A percentile compares a stretch with the other conserved stretches of the same genome.
These are phyloP conservation scores for Bryconaethiops microstoma DNA, from an alignment of 2,797 vertebrate genomes.

Conservation along the genomic window DNA sequence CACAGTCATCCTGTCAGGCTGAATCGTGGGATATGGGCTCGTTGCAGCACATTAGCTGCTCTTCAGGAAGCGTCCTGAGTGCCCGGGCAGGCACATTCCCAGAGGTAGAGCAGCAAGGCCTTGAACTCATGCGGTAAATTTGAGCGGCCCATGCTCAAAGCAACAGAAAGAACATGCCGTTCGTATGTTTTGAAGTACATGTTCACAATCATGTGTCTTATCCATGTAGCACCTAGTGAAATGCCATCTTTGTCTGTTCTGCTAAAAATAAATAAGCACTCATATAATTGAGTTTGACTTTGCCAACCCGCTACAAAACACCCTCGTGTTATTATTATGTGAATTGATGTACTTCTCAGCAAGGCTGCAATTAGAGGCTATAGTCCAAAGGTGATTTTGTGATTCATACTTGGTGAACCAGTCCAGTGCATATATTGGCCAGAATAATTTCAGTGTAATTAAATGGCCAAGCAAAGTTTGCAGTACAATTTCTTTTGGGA, in stretches of 20 bases:
- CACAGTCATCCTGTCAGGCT: conserved; percentile 59
- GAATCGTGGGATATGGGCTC: conserved; percentile 59
- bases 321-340: neutral
- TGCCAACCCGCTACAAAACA: neutral
- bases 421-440: neutral
- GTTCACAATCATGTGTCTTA: neutral
- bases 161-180: neutral
- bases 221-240: neutral
- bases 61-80: conserved; percentile 51
- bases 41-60: conserved; percentile 52
- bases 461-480: too few species aligned
- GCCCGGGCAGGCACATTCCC: conserved; percentile 26
- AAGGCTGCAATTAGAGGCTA: neutral
- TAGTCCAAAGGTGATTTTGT: neutral
- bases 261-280: conserved; percentile 10
- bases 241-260: conserved; percentile 1
- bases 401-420: neutral
- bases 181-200: neutral
- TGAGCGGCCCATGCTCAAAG: neutral
- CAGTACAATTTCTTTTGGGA: too few species aligned
- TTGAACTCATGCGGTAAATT: conserved; percentile 17
- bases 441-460: too few species aligned
- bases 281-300: neutral
- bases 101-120: conserved; percentile 22
- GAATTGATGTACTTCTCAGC: neutral